A percentile compares a stretch with the other conserved stretches of the same genome.
These are phyloP conservation scores for Calyptomena viridis DNA, from an alignment of 2,113 vertebrate genomes.

Conservation along the genomic window DNA sequence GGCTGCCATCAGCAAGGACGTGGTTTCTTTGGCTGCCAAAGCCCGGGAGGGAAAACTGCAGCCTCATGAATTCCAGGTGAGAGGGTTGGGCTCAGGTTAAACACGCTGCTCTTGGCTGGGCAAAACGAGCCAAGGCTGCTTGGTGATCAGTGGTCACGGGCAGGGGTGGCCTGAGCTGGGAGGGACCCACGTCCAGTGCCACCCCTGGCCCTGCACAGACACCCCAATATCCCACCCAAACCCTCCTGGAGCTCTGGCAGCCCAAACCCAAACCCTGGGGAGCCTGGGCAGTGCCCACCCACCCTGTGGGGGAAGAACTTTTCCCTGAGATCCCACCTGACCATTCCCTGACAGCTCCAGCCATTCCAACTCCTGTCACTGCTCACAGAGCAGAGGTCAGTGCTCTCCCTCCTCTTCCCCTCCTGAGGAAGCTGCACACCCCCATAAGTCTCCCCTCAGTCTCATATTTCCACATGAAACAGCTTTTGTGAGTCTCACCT, in stretches of 20 bases:
- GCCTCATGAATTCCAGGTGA: slow-evolving; percentile 96
- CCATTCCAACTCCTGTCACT: background rate
- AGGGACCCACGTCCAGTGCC: background rate
- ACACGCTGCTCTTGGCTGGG: background rate
- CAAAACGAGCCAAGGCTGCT: background rate
- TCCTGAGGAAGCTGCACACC: background rate
- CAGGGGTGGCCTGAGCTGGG: background rate
- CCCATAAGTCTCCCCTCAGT: background rate
- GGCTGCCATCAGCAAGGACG: slow-evolving; percentile 85
- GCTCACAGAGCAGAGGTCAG: background rate
- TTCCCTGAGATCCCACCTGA: rapidly evolving
- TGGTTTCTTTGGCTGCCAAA: slow-evolving; percentile 82
- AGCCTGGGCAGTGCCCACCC: background rate
- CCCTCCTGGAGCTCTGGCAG: background rate
- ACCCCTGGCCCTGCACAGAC: background rate
- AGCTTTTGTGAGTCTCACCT: background rate
- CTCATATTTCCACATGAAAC: background rate
- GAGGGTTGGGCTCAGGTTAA: rapidly evolving
- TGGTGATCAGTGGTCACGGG: no score
- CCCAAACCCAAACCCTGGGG: background rate
- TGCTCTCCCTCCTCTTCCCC: background rate
- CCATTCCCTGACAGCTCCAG: background rate
- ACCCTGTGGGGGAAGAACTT: background rate
- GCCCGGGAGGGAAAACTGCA: slow-evolving; percentile 95
- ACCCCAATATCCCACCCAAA: background rate